Evolutionary conservation across 1,140 invertebrate species (phyloP), one percentile per base, ranked within the genome.

Genomic region (Aphelenchoides avenae): DNA sequence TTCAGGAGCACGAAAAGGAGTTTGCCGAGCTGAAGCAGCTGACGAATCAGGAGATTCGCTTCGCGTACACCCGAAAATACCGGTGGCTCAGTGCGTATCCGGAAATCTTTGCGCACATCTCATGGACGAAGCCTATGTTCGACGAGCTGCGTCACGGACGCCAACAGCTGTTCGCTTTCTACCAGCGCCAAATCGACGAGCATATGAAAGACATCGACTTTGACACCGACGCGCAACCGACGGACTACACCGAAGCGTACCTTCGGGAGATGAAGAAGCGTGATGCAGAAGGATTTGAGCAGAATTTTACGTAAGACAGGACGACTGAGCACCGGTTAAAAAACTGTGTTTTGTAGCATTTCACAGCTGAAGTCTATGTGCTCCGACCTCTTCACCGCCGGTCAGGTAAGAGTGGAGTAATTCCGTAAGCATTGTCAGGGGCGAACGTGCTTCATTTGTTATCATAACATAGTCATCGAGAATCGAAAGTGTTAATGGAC

Each of bases 21-120:
- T 53, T 53, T 27, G 30, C 18, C 33, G 48, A 53, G 24, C 20
- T 53, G 11, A 53, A 53, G 7, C 42, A 53, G 29, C 20, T 47
- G 30, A 29, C 40, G 5, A 39, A 9, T 18, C 24, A 51, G n/a
- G n/a, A n/a, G n/a, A 9, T 7, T 43, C 1, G 33, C 20, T 7
- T 20, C 15, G 3, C 36, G 22, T 51, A 15, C 20, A 18, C 30
- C 22, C 15, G 15, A 39, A 20, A 33, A 6, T 11, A 22, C 29
- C 3, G 7, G 20, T 9, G 20, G 33, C 20, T 48, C 15, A 43
- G 40, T 15, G 18, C 20, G 24, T 44, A 20, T 51, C 51, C 22
- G 9, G 26, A 49, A 29, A 13, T 43, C 9, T 37, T 44, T 6
- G 22, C 18, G 29, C 26, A 51, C 26, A 9, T 51, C 9, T 46